Percentiles rank a stretch among this genome's conserved stretches.
Conservation (phyloP, 1,140 invertebrate species). For the Drosophila obscura region DNA sequence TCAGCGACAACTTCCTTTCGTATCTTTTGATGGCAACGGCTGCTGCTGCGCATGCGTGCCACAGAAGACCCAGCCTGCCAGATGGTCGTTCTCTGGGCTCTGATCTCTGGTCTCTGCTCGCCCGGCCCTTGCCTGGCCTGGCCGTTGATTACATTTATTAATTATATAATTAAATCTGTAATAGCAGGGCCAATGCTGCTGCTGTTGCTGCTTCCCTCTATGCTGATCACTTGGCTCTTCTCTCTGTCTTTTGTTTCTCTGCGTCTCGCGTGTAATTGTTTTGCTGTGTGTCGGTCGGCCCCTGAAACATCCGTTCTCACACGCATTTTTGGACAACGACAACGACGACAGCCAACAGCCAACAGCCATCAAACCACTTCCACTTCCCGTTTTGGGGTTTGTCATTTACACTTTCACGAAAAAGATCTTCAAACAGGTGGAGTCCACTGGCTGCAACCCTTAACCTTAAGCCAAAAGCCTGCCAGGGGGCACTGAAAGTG, state of each 20-base stretch:
- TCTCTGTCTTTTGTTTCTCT: conserved; percentile 46
- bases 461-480: conserved; percentile 21
- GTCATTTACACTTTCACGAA: conserved; percentile 14
- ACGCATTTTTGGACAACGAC: conserved; percentile 23
- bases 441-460: conserved; percentile 45
- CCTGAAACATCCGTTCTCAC: conserved; percentile 77
- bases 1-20: conserved; percentile 61
- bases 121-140: conserved; percentile 20
- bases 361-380: conserved; percentile 62
- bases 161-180: conserved; percentile 83
- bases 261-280: conserved; percentile 66
- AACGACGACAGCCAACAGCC: conserved; percentile 12
- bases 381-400: conserved; percentile 69
- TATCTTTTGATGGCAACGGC: conserved; percentile 23
- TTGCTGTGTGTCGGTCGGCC: conserved; percentile 16
- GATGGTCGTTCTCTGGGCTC: conserved; percentile 39
- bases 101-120: conserved; percentile 3
- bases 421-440: conserved; percentile 33
- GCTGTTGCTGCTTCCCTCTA: conserved; percentile 4
- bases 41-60: conserved; percentile 69
- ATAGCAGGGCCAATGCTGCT: conserved; percentile 53
- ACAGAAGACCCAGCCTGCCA: conserved; percentile 44
- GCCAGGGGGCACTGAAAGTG: conserved; percentile 22
- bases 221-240: conserved; percentile 13
- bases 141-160: conserved; percentile 80